phyloP scores from a whole-genome alignment of 2,797 vertebrate species.

The Anabacerthia variegaticeps region DNA sequence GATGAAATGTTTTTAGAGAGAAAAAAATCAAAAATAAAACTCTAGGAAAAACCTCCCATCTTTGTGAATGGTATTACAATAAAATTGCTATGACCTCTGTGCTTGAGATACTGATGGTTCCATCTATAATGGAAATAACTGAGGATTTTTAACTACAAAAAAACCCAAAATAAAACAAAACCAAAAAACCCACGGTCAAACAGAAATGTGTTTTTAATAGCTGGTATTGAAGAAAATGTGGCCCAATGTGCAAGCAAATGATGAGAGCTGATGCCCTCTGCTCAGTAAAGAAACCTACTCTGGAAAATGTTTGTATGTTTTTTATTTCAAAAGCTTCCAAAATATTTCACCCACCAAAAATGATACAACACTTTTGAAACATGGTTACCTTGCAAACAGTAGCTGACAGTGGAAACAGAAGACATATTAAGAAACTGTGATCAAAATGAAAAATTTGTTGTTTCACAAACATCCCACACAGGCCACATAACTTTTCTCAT shows the following conservation, averaged over 20 bases:
- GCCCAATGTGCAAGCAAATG: not conserved
- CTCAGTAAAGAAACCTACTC: not conserved
- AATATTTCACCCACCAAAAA: not conserved
- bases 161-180: too few species aligned
- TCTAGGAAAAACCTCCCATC: not conserved
- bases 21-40: not conserved
- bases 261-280: not conserved
- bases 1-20: not conserved
- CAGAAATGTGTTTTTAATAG: not conserved
- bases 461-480: not conserved
- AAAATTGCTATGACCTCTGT: not conserved
- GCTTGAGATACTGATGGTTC: not conserved
- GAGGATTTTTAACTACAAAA: not conserved
- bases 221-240: not conserved
- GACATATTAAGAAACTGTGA: not conserved
- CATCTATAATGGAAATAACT: not conserved
- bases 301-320: not conserved
- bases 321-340: not conserved
- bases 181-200: not conserved
- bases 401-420: not conserved
- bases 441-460: not conserved
- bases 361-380: not conserved
- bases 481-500: not conserved
- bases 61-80: not conserved
- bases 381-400: constrained; percentile 12